phyloP scores from a whole-genome alignment of 1,140 invertebrate genomes.

The Pogonognathellus flavescens region DNA sequence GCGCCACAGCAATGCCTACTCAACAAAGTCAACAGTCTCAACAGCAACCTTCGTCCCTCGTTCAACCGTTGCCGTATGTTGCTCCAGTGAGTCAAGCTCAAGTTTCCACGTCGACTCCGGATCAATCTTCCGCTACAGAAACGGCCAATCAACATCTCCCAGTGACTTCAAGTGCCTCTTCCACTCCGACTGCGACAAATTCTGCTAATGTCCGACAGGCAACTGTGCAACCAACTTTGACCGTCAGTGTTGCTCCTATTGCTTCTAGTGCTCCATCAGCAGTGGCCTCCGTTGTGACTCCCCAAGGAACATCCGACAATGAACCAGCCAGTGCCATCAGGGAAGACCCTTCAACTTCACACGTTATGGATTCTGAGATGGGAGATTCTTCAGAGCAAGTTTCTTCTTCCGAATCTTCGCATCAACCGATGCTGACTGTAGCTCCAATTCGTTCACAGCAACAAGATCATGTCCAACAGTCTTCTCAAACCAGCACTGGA shows the following conservation, averaged over 20 bases:
- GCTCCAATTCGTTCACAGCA: constrained; percentile 62
- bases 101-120: constrained; percentile 65
- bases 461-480: constrained; percentile 59
- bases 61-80: constrained; percentile 68
- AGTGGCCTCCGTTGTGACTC: constrained; percentile 8
- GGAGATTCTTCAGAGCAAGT: constrained; percentile 67
- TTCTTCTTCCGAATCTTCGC: constrained; percentile 62
- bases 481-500: background rate
- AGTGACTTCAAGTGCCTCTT: constrained; percentile 64
- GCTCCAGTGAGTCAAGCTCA: constrained; percentile 66
- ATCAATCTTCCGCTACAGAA: constrained; percentile 59
- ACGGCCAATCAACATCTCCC: constrained; percentile 62
- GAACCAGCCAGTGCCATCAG: constrained; percentile 55
- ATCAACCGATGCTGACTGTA: constrained; percentile 59
- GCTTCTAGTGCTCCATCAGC: constrained; percentile 50
- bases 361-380: constrained; percentile 62
- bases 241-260: constrained; percentile 63
- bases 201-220: constrained; percentile 64
- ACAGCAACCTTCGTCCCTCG: constrained; percentile 68
- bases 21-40: constrained; percentile 66
- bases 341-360: constrained; percentile 66
- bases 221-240: constrained; percentile 67
- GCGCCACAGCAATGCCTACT: constrained; percentile 74
- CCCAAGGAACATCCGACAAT: constrained; percentile 42
- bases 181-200: constrained; percentile 61